Percentiles rank a stretch among this genome's conserved stretches.
phyloP scores from a whole-genome alignment of 2,797 vertebrate genomes.

The Carduelis carduelis region DNA sequence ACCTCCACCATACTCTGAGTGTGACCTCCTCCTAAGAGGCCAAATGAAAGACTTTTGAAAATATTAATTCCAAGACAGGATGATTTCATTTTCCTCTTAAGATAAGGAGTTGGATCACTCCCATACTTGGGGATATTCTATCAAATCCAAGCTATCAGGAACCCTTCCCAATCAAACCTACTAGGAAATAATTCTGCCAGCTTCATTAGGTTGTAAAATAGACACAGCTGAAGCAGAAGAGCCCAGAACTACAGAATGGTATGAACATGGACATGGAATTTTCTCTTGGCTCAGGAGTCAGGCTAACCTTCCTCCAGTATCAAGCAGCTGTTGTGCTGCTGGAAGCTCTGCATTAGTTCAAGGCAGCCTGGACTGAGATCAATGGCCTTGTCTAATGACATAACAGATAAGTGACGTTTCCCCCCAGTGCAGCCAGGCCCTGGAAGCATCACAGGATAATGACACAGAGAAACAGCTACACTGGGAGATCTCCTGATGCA shows the following conservation, averaged over 20 bases:
- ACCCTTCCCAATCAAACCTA: not conserved
- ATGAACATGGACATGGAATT: fast-evolving
- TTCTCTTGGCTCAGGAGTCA: not conserved
- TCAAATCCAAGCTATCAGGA: not conserved
- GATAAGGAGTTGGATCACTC: not conserved
- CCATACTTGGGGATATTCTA: not conserved
- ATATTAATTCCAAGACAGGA: not conserved
- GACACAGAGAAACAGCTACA: not conserved
- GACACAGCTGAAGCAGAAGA: not conserved
- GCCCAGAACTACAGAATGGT: not conserved
- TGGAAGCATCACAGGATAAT: not conserved
- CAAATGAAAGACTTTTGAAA: not conserved
- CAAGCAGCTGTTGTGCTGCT: not conserved
- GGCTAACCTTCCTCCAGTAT: not conserved
- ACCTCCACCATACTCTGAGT: not conserved
- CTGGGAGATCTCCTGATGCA: not conserved
- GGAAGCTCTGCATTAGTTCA: constrained; percentile 6
- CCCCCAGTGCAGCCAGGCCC: not conserved
- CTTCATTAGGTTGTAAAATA: not conserved
- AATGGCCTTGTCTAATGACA: constrained; percentile 11
- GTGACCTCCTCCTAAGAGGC: not conserved
- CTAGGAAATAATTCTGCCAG: not conserved
- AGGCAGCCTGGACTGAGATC: constrained; percentile 2
- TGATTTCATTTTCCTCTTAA: not conserved
- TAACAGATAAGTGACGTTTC: constrained; percentile 4